These are phyloP conservation scores for Apoda limacodes DNA, from an alignment of 2,888 invertebrate species.

Conservation along the genomic window DNA sequence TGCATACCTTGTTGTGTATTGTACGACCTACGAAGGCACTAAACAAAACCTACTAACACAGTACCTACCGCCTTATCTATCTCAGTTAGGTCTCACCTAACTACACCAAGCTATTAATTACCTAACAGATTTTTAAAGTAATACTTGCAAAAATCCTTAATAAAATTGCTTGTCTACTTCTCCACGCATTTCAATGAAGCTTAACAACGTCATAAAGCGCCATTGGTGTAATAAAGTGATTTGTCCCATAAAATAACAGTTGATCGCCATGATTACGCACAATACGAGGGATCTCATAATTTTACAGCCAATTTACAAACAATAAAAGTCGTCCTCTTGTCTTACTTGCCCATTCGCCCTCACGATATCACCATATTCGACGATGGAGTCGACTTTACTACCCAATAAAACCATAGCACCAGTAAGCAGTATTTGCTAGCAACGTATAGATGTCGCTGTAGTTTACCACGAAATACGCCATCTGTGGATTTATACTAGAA, in stretches of 20 bases:
- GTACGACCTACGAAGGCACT: too few relatives aligned
- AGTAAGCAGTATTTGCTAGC: conserved; percentile 29
- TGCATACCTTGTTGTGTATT: too few relatives aligned
- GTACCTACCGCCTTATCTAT: too few relatives aligned
- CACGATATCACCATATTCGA: conserved; percentile 64
- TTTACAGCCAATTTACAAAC: conserved; percentile 72
- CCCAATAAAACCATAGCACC: conserved; percentile 60
- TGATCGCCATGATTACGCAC: conserved; percentile 61
- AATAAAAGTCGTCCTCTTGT: conserved; percentile 68
- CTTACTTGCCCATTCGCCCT: conserved; percentile 63
- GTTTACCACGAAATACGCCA: conserved; percentile 41
- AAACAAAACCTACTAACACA: too few relatives aligned
- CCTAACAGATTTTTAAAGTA: too few relatives aligned
- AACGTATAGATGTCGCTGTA: conserved; percentile 43
- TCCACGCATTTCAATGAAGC: conserved; percentile 41
- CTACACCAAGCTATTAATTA: too few relatives aligned
- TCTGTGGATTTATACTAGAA: conserved; percentile 49
- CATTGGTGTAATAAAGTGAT: conserved; percentile 57
- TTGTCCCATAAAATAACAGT: conserved; percentile 62
- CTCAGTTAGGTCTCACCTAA: too few relatives aligned
- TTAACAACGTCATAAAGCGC: conserved; percentile 49
- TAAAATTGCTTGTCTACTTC: too few relatives aligned
- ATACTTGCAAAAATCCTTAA: too few relatives aligned
- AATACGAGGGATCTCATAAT: conserved; percentile 66
- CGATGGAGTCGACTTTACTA: conserved; percentile 63